Percentiles rank a stretch among this genome's conserved stretches.
phyloP scores from a whole-genome alignment of 2,797 vertebrate species.

The Peromyscus nudipes region DNA sequence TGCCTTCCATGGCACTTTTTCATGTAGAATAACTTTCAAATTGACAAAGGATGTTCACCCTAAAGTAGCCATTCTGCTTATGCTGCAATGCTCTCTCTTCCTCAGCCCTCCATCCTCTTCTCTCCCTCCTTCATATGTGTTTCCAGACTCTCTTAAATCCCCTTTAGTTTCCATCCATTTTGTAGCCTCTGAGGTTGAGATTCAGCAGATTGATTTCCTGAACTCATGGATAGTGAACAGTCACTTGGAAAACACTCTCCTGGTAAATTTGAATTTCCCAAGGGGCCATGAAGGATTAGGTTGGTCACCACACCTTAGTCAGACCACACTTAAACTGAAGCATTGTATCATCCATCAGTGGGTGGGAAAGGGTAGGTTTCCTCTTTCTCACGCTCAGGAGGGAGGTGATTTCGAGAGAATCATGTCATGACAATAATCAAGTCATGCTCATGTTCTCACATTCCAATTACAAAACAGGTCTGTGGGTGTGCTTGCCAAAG shows the following conservation, averaged over 20 bases:
- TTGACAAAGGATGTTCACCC: neutral
- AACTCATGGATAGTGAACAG: neutral
- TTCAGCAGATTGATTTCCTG: neutral
- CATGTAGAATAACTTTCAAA: neutral
- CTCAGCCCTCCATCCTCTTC: neutral
- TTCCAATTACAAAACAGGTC: neutral
- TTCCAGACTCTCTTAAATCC: neutral
- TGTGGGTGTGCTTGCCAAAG: neutral
- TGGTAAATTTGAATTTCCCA: slow-evolving; percentile 18
- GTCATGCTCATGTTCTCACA: neutral
- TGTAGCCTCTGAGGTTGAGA: neutral
- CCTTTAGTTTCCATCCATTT: neutral
- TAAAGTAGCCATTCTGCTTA: neutral
- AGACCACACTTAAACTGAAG: neutral
- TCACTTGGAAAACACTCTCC: neutral
- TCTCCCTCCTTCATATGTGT: neutral
- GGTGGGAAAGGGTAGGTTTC: fast-evolving
- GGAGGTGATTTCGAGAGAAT: neutral
- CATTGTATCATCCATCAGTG: neutral
- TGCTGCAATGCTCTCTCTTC: neutral
- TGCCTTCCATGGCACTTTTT: neutral
- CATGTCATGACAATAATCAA: neutral
- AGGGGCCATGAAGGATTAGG: neutral
- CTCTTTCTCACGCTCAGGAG: neutral
- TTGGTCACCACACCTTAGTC: neutral